Percentiles rank a stretch among this genome's conserved stretches.
phyloP scores from a whole-genome alignment of 2,888 invertebrate species.

The Archips xylosteana region DNA sequence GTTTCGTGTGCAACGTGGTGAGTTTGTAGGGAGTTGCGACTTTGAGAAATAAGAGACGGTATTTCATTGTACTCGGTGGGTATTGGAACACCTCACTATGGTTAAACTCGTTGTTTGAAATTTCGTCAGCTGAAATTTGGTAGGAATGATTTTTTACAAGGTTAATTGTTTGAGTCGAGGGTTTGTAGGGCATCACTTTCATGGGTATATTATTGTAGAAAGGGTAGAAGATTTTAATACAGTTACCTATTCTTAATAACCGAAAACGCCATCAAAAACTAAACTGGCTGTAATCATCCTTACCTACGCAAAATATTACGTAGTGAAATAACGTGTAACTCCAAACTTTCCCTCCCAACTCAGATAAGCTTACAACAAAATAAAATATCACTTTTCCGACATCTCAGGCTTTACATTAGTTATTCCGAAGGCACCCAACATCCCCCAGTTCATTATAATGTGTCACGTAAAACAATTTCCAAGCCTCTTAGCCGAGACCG shows the following conservation, averaged over 20 bases:
- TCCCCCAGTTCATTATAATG: conserved; percentile 67
- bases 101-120: no score
- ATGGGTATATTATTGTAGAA: no score
- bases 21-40: not conserved
- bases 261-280: no score
- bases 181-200: no score
- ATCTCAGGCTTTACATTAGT: conserved; percentile 49
- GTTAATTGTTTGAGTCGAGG: no score
- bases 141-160: no score
- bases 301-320: no score
- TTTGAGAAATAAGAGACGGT: not conserved
- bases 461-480: conserved; percentile 76
- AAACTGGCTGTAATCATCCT: no score
- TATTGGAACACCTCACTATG: no score
- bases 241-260: no score
- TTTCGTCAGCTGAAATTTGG: no score
- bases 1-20: conserved; percentile 55
- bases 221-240: no score
- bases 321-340: not conserved
- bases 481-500: conserved; percentile 65
- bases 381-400: conserved; percentile 40
- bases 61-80: not conserved
- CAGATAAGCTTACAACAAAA: conserved; percentile 22
- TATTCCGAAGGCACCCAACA: conserved; percentile 63
- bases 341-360: not conserved